Evolutionary conservation across 2,888 invertebrate genomes (phyloP).

Genomic region (Alloscopus bannaensis): DNA sequence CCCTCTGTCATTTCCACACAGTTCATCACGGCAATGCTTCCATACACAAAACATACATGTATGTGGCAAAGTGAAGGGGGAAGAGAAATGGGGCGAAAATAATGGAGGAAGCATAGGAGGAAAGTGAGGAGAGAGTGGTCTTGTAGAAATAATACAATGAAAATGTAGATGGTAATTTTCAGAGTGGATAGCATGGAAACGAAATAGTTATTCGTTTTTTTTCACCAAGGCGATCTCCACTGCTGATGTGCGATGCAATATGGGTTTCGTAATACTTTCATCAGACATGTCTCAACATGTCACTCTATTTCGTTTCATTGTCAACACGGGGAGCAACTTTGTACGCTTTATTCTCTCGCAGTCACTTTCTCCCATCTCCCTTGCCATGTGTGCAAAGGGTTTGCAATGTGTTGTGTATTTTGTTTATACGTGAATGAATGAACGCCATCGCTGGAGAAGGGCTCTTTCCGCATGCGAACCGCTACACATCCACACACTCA

Average conservation of each 20-base stretch:
- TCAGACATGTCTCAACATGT: slow-evolving; percentile 62
- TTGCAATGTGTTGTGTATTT: slow-evolving; percentile 6
- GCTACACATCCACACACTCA: no score
- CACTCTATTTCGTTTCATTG: slow-evolving; percentile 62
- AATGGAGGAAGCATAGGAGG: slow-evolving; percentile 9
- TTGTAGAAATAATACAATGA: slow-evolving; percentile 2
- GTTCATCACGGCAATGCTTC: slow-evolving; percentile 27
- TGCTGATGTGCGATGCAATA: slow-evolving; percentile 44
- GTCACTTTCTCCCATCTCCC: no score
- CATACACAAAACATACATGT: slow-evolving; percentile 17
- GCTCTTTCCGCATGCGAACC: slow-evolving; percentile 21
- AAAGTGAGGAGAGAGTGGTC: slow-evolving; percentile 12
- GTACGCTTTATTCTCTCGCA: background rate
- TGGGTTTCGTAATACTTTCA: slow-evolving; percentile 56
- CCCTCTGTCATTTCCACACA: slow-evolving; percentile 48
- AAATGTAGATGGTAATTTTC: slow-evolving; percentile 28
- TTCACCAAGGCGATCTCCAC: slow-evolving; percentile 26
- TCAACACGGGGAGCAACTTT: slow-evolving; percentile 37
- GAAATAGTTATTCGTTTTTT: slow-evolving; percentile 29
- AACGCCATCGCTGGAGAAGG: background rate
- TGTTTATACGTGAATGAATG: slow-evolving; percentile 20
- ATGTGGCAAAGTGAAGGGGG: background rate
- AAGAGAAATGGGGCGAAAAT: slow-evolving; percentile 10
- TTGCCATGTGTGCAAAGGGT: background rate
- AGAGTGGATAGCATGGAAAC: slow-evolving; percentile 27